Evolutionary conservation across 2,888 invertebrate genomes (phyloP), one percentile per base, ranked within the genome.

Genomic region (Drosophila pseudotakahashii): DNA sequence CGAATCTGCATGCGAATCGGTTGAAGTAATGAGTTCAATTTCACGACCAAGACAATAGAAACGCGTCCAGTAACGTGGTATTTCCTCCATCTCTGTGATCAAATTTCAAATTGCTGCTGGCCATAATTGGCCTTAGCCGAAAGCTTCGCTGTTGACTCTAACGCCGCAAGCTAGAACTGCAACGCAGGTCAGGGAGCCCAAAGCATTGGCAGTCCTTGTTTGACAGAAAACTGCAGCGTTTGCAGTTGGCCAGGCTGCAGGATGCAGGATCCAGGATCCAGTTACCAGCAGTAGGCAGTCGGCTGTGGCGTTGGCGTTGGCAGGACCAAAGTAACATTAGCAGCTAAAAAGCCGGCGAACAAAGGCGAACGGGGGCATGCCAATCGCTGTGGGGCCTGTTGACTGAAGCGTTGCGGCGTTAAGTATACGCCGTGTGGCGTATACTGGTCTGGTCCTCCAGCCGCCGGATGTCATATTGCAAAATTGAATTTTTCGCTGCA

Each of bases 391-490:
- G 41, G 62, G 73, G 23, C 48, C 48, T 75, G 69, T 73, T 69
- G 75, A 69, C 73, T 75, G 58, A 73, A 79, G 88, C 82, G 88
- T 68, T 73, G 82, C 75, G 77, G 85, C 88, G 86, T 82, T 88
- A 82, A 85, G 82, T 85, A 88, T 82, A 82, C 80, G 82, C 80
- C 72, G 41, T 73, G 63, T 62, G 30, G 48, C 9, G 19, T 11
- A 13, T 7, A 11, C 3, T 4, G 48, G 6, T 11, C 34, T 42
- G 42, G 19, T 42, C 32, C 50, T 37, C 53, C 59, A 32, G 70
- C 58, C 52, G 66, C 87, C 82, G 82, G 82, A 84, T 82, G 87
- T 82, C 88, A 87, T 87, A 83, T 87, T 85, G 82, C 79, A 87
- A 87, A 83, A 83, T 85, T 83, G 88, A 82, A 87, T 87, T 83